Conservation (phyloP, 1,140 invertebrate genomes). For the Tyrophagus putrescentiae region DNA sequence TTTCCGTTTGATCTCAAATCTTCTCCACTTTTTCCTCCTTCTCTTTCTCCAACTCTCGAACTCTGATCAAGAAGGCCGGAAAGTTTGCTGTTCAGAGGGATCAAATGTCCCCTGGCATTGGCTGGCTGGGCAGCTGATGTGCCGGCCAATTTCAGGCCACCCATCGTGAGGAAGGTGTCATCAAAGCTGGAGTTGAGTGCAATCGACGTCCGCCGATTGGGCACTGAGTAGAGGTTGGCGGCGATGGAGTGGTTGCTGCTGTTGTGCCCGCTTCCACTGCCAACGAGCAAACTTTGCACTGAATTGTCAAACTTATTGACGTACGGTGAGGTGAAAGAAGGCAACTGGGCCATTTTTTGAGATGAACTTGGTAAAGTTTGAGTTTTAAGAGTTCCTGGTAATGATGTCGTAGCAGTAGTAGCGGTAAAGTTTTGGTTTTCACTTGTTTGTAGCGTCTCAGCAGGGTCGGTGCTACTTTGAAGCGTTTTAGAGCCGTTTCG, state of each 20-base stretch:
- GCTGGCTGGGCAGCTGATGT: too few species aligned
- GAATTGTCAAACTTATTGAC: constrained; percentile 17
- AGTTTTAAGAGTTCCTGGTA: neutral
- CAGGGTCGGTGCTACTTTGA: constrained; percentile 26
- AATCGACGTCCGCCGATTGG: constrained; percentile 33
- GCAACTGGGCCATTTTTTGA: neutral
- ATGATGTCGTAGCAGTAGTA: neutral
- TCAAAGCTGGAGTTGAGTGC: constrained; percentile 33
- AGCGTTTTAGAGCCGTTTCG: constrained; percentile 25
- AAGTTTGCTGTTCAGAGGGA: too few species aligned
- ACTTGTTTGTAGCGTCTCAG: constrained; percentile 32
- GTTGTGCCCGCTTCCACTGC: too few species aligned
- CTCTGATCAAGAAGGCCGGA: constrained; percentile 23
- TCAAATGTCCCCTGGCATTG: too few species aligned
- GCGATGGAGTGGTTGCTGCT: constrained; percentile 18
- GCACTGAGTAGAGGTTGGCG: constrained; percentile 34
- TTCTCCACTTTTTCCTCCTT: neutral
- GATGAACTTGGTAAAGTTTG: neutral
- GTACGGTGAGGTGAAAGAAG: constrained; percentile 8
- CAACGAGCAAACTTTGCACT: too few species aligned
- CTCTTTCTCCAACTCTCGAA: constrained; percentile 22
- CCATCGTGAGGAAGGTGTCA: constrained; percentile 26
- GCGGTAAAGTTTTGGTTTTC: constrained; percentile 34
- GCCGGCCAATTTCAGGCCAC: constrained; percentile 21
- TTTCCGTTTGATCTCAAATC: too few species aligned